phyloP scores from a whole-genome alignment of 2,113 vertebrate species.

The Sapayoa aenigma region DNA sequence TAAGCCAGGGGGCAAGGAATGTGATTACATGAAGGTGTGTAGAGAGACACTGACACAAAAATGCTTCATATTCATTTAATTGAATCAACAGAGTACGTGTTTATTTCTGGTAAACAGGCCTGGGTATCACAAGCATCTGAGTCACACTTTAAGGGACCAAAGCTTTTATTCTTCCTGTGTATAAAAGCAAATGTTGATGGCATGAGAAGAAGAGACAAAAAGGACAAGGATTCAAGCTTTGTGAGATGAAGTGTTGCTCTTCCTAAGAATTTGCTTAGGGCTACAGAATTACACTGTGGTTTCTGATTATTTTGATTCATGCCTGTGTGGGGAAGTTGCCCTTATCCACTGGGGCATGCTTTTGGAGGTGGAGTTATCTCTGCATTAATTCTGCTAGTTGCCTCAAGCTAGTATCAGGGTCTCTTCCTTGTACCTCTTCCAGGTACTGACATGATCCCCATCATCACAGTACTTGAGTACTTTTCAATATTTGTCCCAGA shows the following conservation, averaged over 20 bases:
- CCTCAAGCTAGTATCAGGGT: background rate
- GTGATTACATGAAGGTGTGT: background rate
- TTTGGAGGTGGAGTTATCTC: background rate
- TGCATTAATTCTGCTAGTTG: background rate
- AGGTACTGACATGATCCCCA: background rate
- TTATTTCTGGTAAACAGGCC: background rate
- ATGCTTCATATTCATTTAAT: slow-evolving; percentile 45
- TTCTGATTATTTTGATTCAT: background rate
- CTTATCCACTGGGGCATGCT: background rate
- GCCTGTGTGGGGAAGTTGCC: background rate
- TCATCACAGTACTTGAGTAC: background rate
- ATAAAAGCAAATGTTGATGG: background rate
- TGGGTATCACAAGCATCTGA: background rate
- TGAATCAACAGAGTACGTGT: background rate
- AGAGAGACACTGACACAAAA: slow-evolving; percentile 1
- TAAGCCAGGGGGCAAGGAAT: background rate
- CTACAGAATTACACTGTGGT: background rate
- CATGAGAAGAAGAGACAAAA: background rate
- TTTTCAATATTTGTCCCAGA: background rate
- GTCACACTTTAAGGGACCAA: background rate
- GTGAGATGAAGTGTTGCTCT: background rate
- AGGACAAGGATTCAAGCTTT: background rate
- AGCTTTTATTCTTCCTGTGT: background rate
- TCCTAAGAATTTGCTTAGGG: background rate
- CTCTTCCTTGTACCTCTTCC: background rate